These are phyloP conservation scores for Petaurus breviceps DNA, from an alignment of 2,113 vertebrate species.

Conservation along the genomic window DNA sequence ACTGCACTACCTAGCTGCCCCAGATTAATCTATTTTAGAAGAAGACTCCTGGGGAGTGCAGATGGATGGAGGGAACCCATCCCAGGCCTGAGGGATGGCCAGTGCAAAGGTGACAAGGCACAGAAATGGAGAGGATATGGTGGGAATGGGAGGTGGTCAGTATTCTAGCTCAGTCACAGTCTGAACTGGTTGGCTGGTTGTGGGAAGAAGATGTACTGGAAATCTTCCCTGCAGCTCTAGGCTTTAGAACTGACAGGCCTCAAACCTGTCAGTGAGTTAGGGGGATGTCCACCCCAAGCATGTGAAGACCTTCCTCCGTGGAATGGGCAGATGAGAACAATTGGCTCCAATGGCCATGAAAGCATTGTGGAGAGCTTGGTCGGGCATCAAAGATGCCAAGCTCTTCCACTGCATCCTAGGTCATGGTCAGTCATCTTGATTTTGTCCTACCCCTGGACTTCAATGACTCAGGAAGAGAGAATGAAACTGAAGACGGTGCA, in stretches of 20 bases:
- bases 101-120: background rate
- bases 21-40: background rate
- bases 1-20: too few relatives aligned
- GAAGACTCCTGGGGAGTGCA: background rate
- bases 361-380: too few relatives aligned
- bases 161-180: too few relatives aligned
- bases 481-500: background rate
- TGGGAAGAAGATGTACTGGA: too few relatives aligned
- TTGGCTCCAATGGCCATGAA: too few relatives aligned
- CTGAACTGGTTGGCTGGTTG: background rate
- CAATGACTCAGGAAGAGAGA: background rate
- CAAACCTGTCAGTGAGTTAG: background rate
- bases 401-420: too few relatives aligned
- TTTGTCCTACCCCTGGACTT: background rate
- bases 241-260: background rate
- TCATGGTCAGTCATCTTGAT: background rate
- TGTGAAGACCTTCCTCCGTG: too few relatives aligned
- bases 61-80: background rate
- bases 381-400: background rate
- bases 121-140: background rate
- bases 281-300: background rate
- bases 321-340: too few relatives aligned
- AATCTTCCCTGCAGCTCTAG: accelerated
- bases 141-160: background rate
- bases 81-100: background rate